A percentile compares a stretch with the other conserved stretches of the same genome.
Conservation (phyloP, 2,888 invertebrate genomes). For the Chloromyia formosa region DNA sequence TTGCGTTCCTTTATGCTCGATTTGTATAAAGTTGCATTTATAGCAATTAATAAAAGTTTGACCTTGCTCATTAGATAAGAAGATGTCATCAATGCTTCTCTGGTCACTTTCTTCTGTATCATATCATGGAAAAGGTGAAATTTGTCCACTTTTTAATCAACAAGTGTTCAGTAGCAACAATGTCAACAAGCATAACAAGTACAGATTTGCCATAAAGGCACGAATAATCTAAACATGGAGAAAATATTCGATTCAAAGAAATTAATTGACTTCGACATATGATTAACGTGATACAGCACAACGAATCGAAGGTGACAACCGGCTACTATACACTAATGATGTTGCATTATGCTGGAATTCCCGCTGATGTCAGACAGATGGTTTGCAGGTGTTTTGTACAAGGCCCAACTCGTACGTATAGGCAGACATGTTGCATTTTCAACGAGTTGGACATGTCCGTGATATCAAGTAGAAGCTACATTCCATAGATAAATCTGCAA, state of each 20-base stretch:
- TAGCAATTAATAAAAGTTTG: conserved; percentile 4
- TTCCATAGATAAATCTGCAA: too few species aligned
- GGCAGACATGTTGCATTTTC: too few species aligned
- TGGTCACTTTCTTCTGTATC: neutral
- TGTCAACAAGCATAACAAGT: neutral
- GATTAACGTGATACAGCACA: neutral
- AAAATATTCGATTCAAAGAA: conserved; percentile 15
- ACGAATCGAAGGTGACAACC: neutral
- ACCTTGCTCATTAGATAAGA: conserved; percentile 13
- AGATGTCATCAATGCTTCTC: neutral
- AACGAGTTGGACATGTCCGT: too few species aligned
- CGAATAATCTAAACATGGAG: conserved; percentile 3
- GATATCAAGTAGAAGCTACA: too few species aligned
- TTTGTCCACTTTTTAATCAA: neutral
- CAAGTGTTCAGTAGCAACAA: neutral
- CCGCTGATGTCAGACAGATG: conserved; percentile 4
- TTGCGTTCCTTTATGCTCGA: too few species aligned
- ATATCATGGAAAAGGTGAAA: neutral
- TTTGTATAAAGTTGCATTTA: neutral
- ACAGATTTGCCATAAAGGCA: neutral
- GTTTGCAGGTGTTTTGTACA: conserved; percentile 22
- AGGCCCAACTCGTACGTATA: neutral
- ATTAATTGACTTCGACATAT: neutral
- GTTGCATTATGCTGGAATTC: conserved; percentile 24
- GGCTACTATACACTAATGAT: neutral